Conservation (phyloP, 2,797 vertebrate genomes). For the Muscicapa striata region DNA sequence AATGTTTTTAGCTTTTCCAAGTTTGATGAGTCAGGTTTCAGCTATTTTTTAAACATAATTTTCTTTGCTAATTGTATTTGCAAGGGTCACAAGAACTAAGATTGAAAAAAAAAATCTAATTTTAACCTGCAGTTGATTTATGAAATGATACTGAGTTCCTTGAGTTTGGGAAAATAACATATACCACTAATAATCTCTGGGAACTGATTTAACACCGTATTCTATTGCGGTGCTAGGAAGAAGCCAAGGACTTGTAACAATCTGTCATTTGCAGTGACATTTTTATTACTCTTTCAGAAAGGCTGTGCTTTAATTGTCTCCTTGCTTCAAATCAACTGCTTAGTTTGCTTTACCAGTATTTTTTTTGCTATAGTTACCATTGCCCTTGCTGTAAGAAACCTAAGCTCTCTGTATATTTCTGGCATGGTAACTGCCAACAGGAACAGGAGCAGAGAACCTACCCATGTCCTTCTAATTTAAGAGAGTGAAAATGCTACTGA, state of each 20-base stretch:
- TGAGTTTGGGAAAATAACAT: conserved; percentile 52
- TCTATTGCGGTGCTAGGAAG: conserved; percentile 43
- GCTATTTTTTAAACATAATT: not conserved
- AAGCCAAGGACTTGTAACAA: conserved; percentile 68
- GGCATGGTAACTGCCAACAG: not conserved
- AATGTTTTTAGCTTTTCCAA: not conserved
- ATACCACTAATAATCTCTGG: conserved; percentile 58
- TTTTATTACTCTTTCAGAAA: conserved; percentile 71
- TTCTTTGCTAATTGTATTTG: not conserved
- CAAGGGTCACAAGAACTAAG: not conserved
- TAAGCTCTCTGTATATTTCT: not conserved
- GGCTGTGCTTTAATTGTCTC: conserved; percentile 68
- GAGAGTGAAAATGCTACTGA: conserved; percentile 38
- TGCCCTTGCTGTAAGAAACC: conserved; percentile 21
- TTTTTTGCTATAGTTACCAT: not conserved
- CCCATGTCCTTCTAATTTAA: not conserved
- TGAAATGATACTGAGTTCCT: conserved; percentile 33
- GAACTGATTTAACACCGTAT: conserved; percentile 60
- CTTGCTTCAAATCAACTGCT: conserved; percentile 55
- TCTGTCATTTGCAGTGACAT: conserved; percentile 62
- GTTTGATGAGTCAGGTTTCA: not conserved
- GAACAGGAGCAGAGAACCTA: not conserved
- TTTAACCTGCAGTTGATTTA: conserved; percentile 49
- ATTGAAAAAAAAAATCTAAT: not conserved
- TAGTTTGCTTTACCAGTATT: conserved; percentile 11